These are phyloP conservation scores for Sitta carolinensis DNA, from an alignment of 2,797 vertebrate species.

Conservation along the genomic window DNA sequence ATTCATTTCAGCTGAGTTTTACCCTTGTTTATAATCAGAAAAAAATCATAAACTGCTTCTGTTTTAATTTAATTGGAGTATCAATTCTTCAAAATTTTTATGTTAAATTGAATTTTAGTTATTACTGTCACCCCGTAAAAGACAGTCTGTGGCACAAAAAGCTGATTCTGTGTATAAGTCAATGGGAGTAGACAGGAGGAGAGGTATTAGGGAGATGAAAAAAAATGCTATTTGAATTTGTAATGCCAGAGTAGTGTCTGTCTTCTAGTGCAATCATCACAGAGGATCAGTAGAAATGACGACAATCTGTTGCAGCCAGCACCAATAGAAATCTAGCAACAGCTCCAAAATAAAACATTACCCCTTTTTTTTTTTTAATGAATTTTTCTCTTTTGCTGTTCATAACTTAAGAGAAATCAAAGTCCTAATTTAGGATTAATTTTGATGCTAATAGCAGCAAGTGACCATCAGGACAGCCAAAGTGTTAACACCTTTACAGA, in stretches of 20 bases:
- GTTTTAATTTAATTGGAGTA: slow-evolving; percentile 34
- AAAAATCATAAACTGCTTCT: not conserved
- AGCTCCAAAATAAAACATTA: not conserved
- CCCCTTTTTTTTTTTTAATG: not conserved
- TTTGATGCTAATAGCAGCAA: not conserved
- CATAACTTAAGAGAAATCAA: not conserved
- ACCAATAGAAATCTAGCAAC: not conserved
- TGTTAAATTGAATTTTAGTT: not conserved
- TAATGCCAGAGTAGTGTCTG: not conserved
- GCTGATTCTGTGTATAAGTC: not conserved
- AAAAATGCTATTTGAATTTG: slow-evolving; percentile 11
- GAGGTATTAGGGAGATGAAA: not conserved
- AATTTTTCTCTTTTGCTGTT: not conserved
- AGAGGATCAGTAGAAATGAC: not conserved
- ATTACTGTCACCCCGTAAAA: not conserved
- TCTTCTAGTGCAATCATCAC: not conserved
- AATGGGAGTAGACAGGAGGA: not conserved
- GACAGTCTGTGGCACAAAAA: slow-evolving; percentile 18
- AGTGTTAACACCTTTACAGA: not conserved
- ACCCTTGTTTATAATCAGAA: not conserved
- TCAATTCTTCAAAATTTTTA: not conserved
- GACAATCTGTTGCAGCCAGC: not conserved
- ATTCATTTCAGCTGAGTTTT: not conserved
- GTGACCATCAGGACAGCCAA: not conserved
- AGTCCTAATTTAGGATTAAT: not conserved